Conservation (phyloP, 2,888 invertebrate species). For the Trichopoda pennipes region DNA sequence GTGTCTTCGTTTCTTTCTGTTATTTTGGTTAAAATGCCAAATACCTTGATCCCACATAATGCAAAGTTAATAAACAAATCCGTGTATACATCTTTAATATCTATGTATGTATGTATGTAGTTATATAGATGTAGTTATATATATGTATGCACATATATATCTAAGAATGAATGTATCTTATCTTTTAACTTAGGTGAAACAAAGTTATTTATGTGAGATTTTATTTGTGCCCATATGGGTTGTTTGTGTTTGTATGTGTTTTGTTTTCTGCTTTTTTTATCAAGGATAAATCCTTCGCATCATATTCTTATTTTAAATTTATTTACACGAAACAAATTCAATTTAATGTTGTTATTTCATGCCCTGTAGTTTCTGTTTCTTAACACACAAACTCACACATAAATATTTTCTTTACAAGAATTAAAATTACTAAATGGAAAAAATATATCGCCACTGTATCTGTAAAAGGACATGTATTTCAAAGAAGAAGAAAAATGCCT, state of each 20-base stretch:
- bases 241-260: no score
- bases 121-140: no score
- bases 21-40: not conserved
- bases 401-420: not conserved
- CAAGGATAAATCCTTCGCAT: not conserved
- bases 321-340: conserved; percentile 41
- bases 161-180: no score
- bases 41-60: conserved; percentile 9
- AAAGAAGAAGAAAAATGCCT: not conserved
- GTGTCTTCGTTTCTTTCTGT: not conserved
- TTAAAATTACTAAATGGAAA: not conserved
- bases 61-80: conserved; percentile 30
- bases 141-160: not conserved
- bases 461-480: not conserved
- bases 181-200: not conserved
- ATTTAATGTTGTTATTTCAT: conserved; percentile 31
- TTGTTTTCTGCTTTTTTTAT: no score
- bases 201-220: not conserved
- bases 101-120: no score
- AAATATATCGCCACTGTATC: not conserved
- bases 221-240: no score
- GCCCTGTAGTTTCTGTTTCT: conserved; percentile 5
- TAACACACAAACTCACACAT: conserved; percentile 1
- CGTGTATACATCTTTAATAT: not conserved
- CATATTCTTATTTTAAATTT: conserved; percentile 14